Evolutionary conservation across 2,888 invertebrate species (phyloP), one percentile per base, ranked within the genome.

Genomic region (Aphidius colemani): DNA sequence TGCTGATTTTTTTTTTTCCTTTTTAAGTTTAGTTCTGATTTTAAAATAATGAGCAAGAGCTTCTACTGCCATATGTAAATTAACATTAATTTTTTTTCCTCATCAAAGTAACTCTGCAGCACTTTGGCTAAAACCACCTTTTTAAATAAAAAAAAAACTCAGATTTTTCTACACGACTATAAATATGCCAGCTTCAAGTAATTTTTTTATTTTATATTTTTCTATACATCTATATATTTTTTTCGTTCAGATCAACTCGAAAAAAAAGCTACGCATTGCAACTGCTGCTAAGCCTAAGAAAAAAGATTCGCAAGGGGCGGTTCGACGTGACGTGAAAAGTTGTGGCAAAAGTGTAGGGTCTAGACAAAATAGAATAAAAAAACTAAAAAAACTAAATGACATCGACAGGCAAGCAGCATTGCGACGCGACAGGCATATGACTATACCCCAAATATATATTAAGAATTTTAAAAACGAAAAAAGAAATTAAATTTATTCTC

Each of bases 81-180:
- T 18, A 18, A 18, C 13, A 18, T 18, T 18, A 18, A 18, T 18
- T 18, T 18, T 18, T 30, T 30, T 30, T 30, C n/a, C n/a, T 30
- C 30, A 30, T 30, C 30, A 30, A 30, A 30, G 30, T 30, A 30
- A 30, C 30, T 30, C 5, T 30, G 30, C 18, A 18, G 18, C 30
- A 30, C 30, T 30, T 30, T 30, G 5, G 4, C 30, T 30, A 30
- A 2, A 30, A 30, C 30, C 30, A 30, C 3, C 30, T 30, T 30
- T 30, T 30, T 30, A 30, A 30, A 1, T 30, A 30, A 30, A 5
- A 30, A 30, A 30, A 30, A 13, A 13, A 13, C 48, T 8, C 8
- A 48, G 13, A 8, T 48, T 48, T 13, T 13, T 13, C 13, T 7
- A 75, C 74, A 67, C 65, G 69, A 72, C 76, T 76, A 76, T 76